Base-by-base conservation (phyloP, 1,140 invertebrate genomes). In the Lasaia peninsularis region DNA sequence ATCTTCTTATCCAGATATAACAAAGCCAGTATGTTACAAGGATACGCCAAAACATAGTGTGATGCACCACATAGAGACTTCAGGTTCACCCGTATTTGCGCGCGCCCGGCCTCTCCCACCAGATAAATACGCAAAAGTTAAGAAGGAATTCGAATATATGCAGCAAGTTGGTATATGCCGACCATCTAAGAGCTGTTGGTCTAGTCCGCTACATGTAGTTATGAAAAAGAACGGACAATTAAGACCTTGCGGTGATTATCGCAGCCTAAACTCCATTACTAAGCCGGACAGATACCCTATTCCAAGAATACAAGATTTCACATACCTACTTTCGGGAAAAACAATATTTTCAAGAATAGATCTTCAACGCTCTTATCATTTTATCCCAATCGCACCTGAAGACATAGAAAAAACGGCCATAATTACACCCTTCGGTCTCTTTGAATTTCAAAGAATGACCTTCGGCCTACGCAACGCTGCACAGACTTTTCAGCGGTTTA, bases 181-280 rank as follows among this genome's bases (percentile, higher is more conserved):
- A n/a, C 59, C 56, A 32, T 53, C 44, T 11, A 62, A 65, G 14
- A 59, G 52, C 12, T n/a, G 5, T 2, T 61, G 63, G 63, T 40
- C 62, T n/a, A 58, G 54, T 44, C 63, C 58, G 21, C 28, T 65
- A 16, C 63, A 62, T 31, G 54, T 65, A n/a, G n/a, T n/a, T n/a
- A n/a, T n/a, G n/a, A n/a, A 60, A n/a, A 55, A 58, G 16, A 48
- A 65, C n/a, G 58, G 58, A 5, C 55, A 55, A 1, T 10, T 57
- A 18, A 14, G 58, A 51, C 54, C 58, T 1, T 60, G 49, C 21
- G 63, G 58, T 9, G 58, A 64, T n/a, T 64, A 60, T 52, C 6
- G 62, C 2, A 21, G 24, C 0, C 32, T 64, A 35, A 60, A 60
- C 11, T 54, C 55, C 0, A 58, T 65, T 2, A 60, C 55, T 5